Conservation (phyloP, 2,113 vertebrate genomes). For the Gopherus evgoodei region DNA sequence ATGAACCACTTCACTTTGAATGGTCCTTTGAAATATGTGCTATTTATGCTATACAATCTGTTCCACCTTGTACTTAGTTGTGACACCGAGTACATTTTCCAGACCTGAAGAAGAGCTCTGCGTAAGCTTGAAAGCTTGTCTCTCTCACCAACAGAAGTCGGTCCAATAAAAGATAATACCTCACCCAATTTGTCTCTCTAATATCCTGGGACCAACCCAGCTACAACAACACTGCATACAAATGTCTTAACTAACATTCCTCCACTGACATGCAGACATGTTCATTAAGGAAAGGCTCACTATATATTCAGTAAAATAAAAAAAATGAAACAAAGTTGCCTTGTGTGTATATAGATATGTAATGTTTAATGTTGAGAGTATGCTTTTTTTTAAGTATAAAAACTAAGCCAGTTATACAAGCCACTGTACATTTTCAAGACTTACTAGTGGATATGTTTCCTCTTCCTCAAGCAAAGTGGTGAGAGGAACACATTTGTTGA, state of each 20-base stretch:
- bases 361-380: not conserved
- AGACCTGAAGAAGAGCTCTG: too few relatives aligned
- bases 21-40: too few relatives aligned
- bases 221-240: too few relatives aligned
- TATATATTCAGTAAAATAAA: not conserved
- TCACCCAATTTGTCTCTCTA: too few relatives aligned
- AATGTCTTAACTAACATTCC: not conserved
- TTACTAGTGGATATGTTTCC: not conserved
- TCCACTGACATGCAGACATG: not conserved
- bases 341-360: not conserved
- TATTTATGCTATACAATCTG: too few relatives aligned
- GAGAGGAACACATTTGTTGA: not conserved
- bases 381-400: not conserved
- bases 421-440: not conserved
- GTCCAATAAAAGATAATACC: too few relatives aligned
- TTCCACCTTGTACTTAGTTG: too few relatives aligned
- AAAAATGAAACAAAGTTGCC: not conserved
- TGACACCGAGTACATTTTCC: too few relatives aligned
- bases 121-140: too few relatives aligned
- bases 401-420: not conserved
- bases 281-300: not conserved
- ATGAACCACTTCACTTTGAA: too few relatives aligned
- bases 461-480: not conserved
- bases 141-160: too few relatives aligned
- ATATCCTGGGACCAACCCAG: too few relatives aligned